Conservation (phyloP, 2,888 invertebrate species). For the Hedya salicella region DNA sequence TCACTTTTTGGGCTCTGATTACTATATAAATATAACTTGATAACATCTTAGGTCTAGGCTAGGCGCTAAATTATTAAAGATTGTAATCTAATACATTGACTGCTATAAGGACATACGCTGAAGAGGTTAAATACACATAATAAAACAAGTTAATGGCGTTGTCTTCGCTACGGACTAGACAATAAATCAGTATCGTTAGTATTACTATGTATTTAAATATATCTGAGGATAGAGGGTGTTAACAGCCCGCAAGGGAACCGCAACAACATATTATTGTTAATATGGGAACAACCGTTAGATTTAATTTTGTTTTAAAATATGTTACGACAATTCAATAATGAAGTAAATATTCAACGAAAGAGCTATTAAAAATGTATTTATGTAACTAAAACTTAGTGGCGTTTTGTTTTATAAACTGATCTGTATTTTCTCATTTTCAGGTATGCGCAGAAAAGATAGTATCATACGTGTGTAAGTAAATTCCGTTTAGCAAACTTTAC, state of each 20-base stretch:
- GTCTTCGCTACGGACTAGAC: constrained; percentile 1
- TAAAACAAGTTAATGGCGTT: neutral
- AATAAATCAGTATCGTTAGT: constrained; percentile 17
- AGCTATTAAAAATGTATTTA: neutral
- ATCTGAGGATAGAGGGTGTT: constrained; percentile 14
- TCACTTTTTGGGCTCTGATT: no score
- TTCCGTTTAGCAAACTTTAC: constrained; percentile 21
- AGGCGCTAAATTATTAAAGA: no score
- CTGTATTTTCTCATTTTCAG: constrained; percentile 13
- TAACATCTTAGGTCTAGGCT: no score
- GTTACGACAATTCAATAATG: neutral
- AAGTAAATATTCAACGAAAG: neutral
- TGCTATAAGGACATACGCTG: neutral
- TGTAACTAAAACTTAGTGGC: neutral
- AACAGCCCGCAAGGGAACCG: neutral
- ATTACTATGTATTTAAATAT: constrained; percentile 13
- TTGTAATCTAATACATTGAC: no score
- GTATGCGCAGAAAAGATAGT: constrained; percentile 4
- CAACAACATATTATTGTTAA: constrained; percentile 19
- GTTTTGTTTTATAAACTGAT: neutral
- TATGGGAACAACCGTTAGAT: constrained; percentile 3
- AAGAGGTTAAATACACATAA: constrained; percentile 5
- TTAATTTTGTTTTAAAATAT: constrained; percentile 3
- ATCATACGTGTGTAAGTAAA: constrained; percentile 29
- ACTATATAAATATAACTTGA: no score